Base-by-base conservation (phyloP, 1,140 invertebrate genomes). In the Agraylea sexmaculata region DNA sequence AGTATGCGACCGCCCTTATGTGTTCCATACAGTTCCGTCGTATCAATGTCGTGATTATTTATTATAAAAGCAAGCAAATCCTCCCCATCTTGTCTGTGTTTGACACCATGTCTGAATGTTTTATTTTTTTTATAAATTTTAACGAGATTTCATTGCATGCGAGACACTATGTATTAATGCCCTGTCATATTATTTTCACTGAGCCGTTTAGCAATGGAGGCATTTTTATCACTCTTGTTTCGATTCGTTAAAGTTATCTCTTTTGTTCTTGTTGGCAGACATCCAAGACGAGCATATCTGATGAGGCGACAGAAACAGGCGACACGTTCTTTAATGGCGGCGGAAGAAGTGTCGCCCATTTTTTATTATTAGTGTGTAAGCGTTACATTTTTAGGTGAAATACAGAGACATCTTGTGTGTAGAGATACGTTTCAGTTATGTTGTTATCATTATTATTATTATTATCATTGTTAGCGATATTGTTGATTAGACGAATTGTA, bases 221-320 rank as follows among this genome's bases (percentile, higher is more conserved):
- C 17, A 13, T 30, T 19, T 35, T 43, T 34, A 30, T 41, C 47
- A 43, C 45, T 21, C 21, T 34, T 40, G 37, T 17, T 40, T 30
- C 8, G 8, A 30, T 15, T n/a, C 13, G 3, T 41, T 38, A 25
- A 30, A 33, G 28, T 46, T 33, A 42, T 42, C 39, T 57, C 62
- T 62, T 60, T 62, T 70, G 69, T 71, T 67, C 68, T 59, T 65
- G 60, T 68, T 62, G 51, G 54, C 70, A 74, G 71, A 74, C 70
- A 70, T 71, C 53, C 69, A 69, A 57, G 70, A 74, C 52, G 70
- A 74, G 59, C 64, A 66, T 56, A 72, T 73, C 56, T 74, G 65
- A 66, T 34, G 37, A n/a, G 8, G 17, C 21, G 13, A 33, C 39
- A 18, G 17, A 30, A 10, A 33, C 34, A 18, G n/a, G n/a, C n/a